phyloP scores from a whole-genome alignment of 1,140 invertebrate genomes.

The Drosophila lacertosa region DNA sequence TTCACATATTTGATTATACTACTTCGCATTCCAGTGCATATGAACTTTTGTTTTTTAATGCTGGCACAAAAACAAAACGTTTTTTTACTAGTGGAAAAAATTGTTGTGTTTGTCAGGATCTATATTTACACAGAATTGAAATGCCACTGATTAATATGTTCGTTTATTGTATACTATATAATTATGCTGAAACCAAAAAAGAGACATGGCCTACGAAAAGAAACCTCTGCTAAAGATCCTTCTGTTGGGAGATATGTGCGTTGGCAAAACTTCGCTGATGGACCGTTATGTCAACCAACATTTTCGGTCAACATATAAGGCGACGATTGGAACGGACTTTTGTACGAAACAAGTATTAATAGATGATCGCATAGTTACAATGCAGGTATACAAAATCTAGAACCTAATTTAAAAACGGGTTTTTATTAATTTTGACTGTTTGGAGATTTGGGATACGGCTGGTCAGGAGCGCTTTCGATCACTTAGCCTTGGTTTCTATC shows the following conservation, averaged over 20 bases:
- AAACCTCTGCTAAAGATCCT: conserved; percentile 94
- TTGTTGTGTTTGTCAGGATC: neutral
- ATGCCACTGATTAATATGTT: no score
- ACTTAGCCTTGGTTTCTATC: conserved; percentile 98
- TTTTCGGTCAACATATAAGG: conserved; percentile 99
- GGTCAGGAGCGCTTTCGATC: conserved; percentile 99
- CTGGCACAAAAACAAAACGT: no score
- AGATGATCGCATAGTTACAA: conserved; percentile 98
- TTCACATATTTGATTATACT: no score
- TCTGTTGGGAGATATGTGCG: conserved; percentile 98
- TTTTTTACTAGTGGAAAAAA: no score
- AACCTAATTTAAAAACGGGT: no score
- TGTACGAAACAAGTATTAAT: conserved; percentile 99
- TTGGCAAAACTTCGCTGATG: conserved; percentile 99
- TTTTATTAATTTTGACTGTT: conserved; percentile 11
- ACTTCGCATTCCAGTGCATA: no score
- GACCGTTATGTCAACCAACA: conserved; percentile 99
- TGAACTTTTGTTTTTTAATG: neutral
- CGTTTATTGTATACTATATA: neutral
- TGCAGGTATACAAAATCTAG: conserved; percentile 90
- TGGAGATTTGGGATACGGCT: conserved; percentile 99
- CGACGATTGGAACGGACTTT: conserved; percentile 99
- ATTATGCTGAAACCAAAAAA: neutral
- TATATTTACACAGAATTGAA: neutral
- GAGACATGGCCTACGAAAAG: neutral